Evolutionary conservation across 1,140 invertebrate species (phyloP), one percentile per base, ranked within the genome.

Genomic region (Thaumetopoea pityocampa): DNA sequence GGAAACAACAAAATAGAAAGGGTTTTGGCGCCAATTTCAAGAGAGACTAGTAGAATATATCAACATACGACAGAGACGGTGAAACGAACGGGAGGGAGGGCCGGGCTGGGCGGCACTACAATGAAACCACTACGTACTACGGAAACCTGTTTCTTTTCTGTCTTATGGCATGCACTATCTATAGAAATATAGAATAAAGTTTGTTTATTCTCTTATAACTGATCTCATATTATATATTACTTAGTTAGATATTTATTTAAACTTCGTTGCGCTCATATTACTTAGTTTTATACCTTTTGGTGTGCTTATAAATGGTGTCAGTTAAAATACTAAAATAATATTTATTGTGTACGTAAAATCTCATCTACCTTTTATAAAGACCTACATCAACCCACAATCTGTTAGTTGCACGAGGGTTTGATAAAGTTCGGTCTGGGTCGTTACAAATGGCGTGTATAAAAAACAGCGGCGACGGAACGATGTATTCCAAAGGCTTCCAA

Each of bases 121-220:
- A 59, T 61, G 57, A 52, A 66, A 63, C 72, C 57, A 77, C 66
- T 70, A 76, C 62, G 66, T 62, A 63, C 66, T 73, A 68, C 60
- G 54, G 50, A 70, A 83, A 83, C 76, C 72, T 59, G 76, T 79
- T 83, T 76, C n/a, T n/a, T n/a, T n/a, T n/a, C 55, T 55, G 62
- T 56, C 42, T 59, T 61, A 50, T 57, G 72, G 76, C 72, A 78
- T 78, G 76, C 72, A 59, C 54, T 71, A 58, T 66, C 60, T 56
- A 67, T 54, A 57, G 51, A 55, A 51, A 60, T 50, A 63, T 49
- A 61, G 54, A 53, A 47, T 20, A 24, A 64, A 51, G 44, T 54
- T 63, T 62, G 58, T 57, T 68, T 59, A 51, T 51, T 36, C 51
- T 60, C 53, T 55, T 65, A 57, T 46, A 59, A 56, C 54, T 17